Conservation (phyloP, 2,113 vertebrate species). For the Actinemys pallida region DNA sequence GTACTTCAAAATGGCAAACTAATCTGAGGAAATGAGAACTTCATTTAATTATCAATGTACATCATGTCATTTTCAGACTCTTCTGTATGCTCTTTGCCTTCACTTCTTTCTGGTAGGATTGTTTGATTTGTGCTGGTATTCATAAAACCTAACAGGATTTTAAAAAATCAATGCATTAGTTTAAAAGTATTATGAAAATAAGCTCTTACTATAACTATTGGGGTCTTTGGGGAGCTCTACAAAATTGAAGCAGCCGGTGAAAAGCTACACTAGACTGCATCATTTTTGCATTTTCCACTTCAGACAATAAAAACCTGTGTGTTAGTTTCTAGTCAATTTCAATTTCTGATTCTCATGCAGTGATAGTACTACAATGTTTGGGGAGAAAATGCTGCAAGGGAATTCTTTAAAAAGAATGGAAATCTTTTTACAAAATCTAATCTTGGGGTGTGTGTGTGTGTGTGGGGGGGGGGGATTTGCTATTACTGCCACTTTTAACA, state of each 20-base stretch:
- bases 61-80: background rate
- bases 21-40: background rate
- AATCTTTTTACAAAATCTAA: background rate
- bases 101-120: background rate
- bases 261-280: background rate
- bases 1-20: background rate
- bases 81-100: background rate
- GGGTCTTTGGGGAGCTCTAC: background rate
- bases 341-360: background rate
- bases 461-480: background rate
- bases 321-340: background rate
- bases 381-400: background rate
- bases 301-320: background rate
- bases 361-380: background rate
- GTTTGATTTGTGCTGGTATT: background rate
- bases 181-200: constrained; percentile 5
- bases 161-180: background rate
- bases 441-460: no score
- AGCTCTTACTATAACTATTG: background rate
- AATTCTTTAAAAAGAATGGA: background rate
- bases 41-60: constrained; percentile 50
- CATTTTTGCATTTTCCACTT: background rate
- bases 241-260: background rate
- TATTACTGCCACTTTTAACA: background rate
- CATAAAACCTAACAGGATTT: constrained; percentile 34